These are phyloP conservation scores for Tribolium madens DNA, from an alignment of 1,140 invertebrate genomes.

Conservation along the genomic window DNA sequence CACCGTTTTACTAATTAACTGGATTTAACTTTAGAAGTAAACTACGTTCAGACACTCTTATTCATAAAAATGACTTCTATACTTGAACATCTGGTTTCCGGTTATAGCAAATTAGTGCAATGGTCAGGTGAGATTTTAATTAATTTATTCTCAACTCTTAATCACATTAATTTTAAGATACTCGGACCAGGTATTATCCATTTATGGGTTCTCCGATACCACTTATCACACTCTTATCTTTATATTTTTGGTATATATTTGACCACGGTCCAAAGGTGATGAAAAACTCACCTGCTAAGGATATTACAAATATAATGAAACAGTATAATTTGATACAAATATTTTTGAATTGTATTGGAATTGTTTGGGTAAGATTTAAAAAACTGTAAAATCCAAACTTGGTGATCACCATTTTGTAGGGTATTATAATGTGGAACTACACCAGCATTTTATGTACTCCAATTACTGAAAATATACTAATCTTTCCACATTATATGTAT, in stretches of 20 bases:
- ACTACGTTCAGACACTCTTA: neutral
- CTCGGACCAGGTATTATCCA: slow-evolving; percentile 72
- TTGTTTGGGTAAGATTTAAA: slow-evolving; percentile 72
- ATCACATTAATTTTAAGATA: slow-evolving; percentile 68
- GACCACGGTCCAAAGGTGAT: slow-evolving; percentile 80
- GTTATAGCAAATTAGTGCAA: neutral
- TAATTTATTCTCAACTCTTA: slow-evolving; percentile 16
- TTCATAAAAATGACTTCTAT: neutral
- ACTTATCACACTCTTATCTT: slow-evolving; percentile 69
- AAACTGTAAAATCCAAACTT: neutral
- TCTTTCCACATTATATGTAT: neutral
- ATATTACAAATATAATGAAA: slow-evolving; percentile 77
- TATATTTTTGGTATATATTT: slow-evolving; percentile 78
- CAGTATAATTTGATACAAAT: slow-evolving; percentile 83
- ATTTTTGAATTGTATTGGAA: slow-evolving; percentile 71
- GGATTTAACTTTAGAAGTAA: neutral
- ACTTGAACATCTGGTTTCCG: neutral
- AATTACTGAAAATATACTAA: neutral
- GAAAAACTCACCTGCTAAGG: slow-evolving; percentile 77
- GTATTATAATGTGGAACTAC: neutral
- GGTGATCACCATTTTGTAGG: neutral
- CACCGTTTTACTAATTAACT: neutral
- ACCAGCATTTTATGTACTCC: neutral
- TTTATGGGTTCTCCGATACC: slow-evolving; percentile 73
- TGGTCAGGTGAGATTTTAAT: neutral